A percentile compares a stretch with the other conserved stretches of the same genome.
Conservation (phyloP, 2,797 vertebrate genomes). For the Enteromius fasciolatus region DNA sequence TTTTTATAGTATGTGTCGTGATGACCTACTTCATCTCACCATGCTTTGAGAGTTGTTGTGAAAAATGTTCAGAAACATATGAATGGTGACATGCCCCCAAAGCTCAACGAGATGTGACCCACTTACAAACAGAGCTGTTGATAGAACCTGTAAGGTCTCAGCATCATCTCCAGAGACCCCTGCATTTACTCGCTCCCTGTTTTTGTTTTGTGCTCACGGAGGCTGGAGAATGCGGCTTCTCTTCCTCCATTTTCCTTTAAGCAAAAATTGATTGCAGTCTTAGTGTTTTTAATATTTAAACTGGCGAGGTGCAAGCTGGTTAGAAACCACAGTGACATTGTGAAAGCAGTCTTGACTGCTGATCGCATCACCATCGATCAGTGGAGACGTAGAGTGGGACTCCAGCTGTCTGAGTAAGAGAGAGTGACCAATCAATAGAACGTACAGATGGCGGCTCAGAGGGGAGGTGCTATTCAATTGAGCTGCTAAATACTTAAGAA, state of each 20-base stretch:
- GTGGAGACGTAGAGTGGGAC: slow-evolving; percentile 62
- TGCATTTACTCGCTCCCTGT: slow-evolving; percentile 24
- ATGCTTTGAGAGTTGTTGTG: slow-evolving; percentile 17
- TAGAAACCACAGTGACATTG: slow-evolving; percentile 54
- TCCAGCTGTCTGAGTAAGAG: slow-evolving; percentile 65
- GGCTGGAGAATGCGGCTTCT: not conserved
- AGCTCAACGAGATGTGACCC: slow-evolving; percentile 53
- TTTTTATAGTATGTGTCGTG: not conserved
- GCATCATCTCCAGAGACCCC: slow-evolving; percentile 42
- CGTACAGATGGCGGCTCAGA: slow-evolving; percentile 61
- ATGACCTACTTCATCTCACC: slow-evolving; percentile 40
- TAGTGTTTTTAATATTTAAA: slow-evolving; percentile 31
- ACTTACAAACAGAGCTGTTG: slow-evolving; percentile 44
- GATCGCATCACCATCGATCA: slow-evolving; percentile 69
- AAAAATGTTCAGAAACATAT: slow-evolving; percentile 44
- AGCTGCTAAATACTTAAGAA: slow-evolving; percentile 63
- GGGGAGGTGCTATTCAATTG: slow-evolving; percentile 61
- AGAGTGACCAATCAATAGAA: slow-evolving; percentile 71
- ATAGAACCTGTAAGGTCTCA: slow-evolving; percentile 43
- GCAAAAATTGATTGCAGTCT: not conserved
- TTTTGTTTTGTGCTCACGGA: not conserved
- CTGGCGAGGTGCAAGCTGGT: slow-evolving; percentile 40
- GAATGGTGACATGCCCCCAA: slow-evolving; percentile 40
- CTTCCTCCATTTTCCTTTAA: not conserved
- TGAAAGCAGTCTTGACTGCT: slow-evolving; percentile 55